Evolutionary conservation across 2,797 vertebrate genomes (phyloP).

Genomic region (Melanotaenia parkinsoni): DNA sequence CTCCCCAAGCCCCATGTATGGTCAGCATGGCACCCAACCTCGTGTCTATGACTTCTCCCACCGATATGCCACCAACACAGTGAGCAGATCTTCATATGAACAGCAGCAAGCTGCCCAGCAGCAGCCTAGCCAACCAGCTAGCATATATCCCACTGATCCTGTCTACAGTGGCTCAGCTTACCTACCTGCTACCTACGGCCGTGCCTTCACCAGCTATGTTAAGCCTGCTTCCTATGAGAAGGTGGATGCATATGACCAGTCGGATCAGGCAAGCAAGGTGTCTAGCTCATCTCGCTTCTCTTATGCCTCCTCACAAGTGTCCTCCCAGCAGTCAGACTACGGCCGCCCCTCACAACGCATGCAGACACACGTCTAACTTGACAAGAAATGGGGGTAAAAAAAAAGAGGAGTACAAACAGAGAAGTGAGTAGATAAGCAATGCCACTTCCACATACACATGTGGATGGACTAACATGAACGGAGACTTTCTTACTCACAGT

Average conservation of each 20-base stretch:
- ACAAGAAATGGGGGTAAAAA: conserved; percentile 20
- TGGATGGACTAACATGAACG: conserved; percentile 70
- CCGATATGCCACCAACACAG: conserved; percentile 85
- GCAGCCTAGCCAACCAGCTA: conserved; percentile 72
- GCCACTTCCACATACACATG: conserved; percentile 48
- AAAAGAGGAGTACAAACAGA: conserved; percentile 31
- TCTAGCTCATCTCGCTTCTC: conserved; percentile 87
- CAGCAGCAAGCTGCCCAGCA: conserved; percentile 80
- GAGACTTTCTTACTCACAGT: conserved; percentile 60
- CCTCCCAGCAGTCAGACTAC: conserved; percentile 88
- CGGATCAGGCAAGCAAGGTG: conserved; percentile 87
- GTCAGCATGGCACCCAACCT: conserved; percentile 83
- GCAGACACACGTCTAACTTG: conserved; percentile 92
- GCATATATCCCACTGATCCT: conserved; percentile 81
- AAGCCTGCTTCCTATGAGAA: conserved; percentile 88
- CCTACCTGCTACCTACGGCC: conserved; percentile 87
- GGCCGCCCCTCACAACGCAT: conserved; percentile 89
- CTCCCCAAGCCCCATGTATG: conserved; percentile 84
- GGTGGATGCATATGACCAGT: conserved; percentile 85
- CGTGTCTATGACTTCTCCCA: conserved; percentile 86
- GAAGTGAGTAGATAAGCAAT: conserved; percentile 54
- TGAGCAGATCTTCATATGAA: conserved; percentile 80
- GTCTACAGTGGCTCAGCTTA: conserved; percentile 83
- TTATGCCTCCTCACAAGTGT: conserved; percentile 88
- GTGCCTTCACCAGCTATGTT: conserved; percentile 90